Percentiles rank a stretch among this genome's conserved stretches.
Evolutionary conservation across 2,888 invertebrate genomes (phyloP).

Genomic region (Ceriagrion tenellum): DNA sequence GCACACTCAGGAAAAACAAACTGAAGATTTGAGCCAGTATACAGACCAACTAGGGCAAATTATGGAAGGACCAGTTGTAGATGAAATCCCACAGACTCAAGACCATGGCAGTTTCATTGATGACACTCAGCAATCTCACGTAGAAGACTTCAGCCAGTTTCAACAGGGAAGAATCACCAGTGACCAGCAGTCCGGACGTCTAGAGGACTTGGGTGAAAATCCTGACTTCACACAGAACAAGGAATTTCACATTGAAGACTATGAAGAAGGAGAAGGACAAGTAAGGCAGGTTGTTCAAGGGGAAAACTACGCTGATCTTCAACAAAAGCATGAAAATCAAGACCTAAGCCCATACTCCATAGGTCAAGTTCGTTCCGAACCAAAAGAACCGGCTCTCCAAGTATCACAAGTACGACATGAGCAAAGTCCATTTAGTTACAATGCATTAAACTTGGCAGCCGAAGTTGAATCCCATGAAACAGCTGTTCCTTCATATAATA

Average conservation of each 20-base stretch:
- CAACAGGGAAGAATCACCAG: neutral
- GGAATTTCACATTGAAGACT: neutral
- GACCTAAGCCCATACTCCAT: neutral
- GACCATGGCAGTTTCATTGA: neutral
- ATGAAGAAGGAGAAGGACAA: neutral
- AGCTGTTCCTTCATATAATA: neutral
- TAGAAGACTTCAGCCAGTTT: neutral
- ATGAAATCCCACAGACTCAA: neutral
- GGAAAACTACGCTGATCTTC: neutral
- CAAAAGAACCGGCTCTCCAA: neutral
- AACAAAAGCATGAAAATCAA: neutral
- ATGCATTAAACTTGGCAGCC: neutral
- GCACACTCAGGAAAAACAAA: slow-evolving; percentile 15
- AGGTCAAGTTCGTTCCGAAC: neutral
- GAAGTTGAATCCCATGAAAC: neutral
- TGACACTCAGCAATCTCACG: neutral
- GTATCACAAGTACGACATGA: slow-evolving; percentile 28
- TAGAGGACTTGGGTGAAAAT: neutral
- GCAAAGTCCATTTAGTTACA: neutral
- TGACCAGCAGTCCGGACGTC: neutral
- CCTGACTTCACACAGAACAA: neutral
- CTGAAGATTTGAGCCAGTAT: slow-evolving; percentile 10
- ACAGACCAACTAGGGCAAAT: neutral
- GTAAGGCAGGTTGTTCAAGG: neutral
- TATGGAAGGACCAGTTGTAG: neutral